Evolutionary conservation across 1,140 invertebrate genomes (phyloP).

Genomic region (Drosophila ambigua): DNA sequence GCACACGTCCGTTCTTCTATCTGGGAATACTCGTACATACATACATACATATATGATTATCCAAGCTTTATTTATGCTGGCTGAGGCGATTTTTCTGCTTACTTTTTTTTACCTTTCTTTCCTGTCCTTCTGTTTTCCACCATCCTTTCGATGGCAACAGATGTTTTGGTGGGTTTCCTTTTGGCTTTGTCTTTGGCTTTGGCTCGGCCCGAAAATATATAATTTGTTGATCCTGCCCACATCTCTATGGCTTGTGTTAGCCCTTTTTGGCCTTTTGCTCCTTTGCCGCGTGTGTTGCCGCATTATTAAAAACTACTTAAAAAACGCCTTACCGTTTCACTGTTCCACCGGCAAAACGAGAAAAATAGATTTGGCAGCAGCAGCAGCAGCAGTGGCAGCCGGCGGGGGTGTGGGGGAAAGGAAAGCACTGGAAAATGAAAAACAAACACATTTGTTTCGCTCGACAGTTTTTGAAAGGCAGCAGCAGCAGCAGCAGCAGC

Average conservation of each 20-base stretch:
- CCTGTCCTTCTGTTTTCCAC: slow-evolving; percentile 23
- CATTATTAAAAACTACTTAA: slow-evolving; percentile 77
- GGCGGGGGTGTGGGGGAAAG: too few relatives aligned
- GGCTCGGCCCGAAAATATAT: slow-evolving; percentile 12
- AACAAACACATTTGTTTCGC: slow-evolving; percentile 72
- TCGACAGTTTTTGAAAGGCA: slow-evolving; percentile 34
- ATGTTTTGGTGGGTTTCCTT: slow-evolving; percentile 26
- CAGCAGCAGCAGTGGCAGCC: too few relatives aligned
- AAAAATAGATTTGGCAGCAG: slow-evolving; percentile 46
- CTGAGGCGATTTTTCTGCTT: slow-evolving; percentile 25
- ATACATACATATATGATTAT: slow-evolving; percentile 53
- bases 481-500: slow-evolving; percentile 35
- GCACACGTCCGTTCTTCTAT: too few relatives aligned
- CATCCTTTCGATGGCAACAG: slow-evolving; percentile 48
- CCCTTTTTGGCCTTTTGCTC: slow-evolving; percentile 45
- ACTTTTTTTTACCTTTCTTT: slow-evolving; percentile 15
- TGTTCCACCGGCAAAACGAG: slow-evolving; percentile 1
- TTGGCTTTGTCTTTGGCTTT: not conserved
- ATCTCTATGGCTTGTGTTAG: slow-evolving; percentile 40
- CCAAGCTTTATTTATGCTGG: slow-evolving; percentile 64
- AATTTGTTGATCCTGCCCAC: slow-evolving; percentile 54
- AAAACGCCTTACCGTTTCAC: slow-evolving; percentile 59
- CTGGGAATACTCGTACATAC: slow-evolving; percentile 4
- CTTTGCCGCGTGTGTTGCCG: slow-evolving; percentile 65
- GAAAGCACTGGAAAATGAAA: slow-evolving; percentile 64